A percentile compares a stretch with the other conserved stretches of the same genome.
Conservation (phyloP, 2,888 invertebrate genomes). For the Metallyticus violacea region DNA sequence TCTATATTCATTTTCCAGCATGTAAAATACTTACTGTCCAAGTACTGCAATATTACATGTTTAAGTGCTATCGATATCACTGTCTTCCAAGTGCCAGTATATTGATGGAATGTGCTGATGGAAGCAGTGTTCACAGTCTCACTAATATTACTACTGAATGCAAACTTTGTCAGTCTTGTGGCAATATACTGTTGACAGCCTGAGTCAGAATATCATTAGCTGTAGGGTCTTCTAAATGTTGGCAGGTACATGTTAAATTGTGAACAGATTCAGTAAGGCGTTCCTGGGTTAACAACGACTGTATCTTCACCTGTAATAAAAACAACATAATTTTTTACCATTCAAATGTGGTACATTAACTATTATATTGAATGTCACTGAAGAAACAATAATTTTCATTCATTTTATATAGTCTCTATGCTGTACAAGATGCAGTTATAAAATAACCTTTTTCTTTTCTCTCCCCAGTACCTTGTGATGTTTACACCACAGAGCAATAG, state of each 20-base stretch:
- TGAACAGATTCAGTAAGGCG: not conserved
- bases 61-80: not conserved
- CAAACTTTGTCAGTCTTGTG: not conserved
- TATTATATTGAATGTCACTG: no score
- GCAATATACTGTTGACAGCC: slow-evolving; percentile 2
- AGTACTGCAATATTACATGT: not conserved
- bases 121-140: not conserved
- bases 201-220: not conserved
- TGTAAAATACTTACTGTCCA: no score
- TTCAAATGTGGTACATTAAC: no score
- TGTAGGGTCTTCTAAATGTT: not conserved
- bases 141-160: not conserved
- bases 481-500: no score
- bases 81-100: no score
- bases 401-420: no score
- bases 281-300: not conserved
- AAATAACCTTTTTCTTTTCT: no score
- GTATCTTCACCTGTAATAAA: not conserved
- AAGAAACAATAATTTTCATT: no score
- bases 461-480: no score
- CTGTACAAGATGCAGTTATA: no score
- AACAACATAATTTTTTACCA: not conserved
- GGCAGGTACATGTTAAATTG: not conserved
- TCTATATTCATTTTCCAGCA: no score
- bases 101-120: not conserved